These are phyloP conservation scores for Antitype chi DNA, from an alignment of 2,888 invertebrate species.

Conservation along the genomic window DNA sequence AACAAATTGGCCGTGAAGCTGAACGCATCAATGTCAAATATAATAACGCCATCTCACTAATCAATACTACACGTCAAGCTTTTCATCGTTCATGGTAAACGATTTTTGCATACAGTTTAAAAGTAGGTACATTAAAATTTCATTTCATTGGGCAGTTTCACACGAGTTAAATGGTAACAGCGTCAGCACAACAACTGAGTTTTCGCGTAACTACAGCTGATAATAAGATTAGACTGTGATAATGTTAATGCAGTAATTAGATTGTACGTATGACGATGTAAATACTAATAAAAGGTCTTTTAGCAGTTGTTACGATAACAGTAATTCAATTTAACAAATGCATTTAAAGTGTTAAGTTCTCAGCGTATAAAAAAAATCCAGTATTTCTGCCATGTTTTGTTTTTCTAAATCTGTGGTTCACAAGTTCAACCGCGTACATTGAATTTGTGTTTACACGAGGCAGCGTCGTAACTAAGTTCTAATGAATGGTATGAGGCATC, in stretches of 20 bases:
- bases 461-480: constrained; percentile 58
- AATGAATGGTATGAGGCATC: constrained; percentile 65
- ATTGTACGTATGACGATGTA: constrained; percentile 61
- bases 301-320: constrained; percentile 40
- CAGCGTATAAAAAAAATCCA: constrained; percentile 17
- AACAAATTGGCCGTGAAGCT: constrained; percentile 54
- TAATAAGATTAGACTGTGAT: constrained; percentile 65
- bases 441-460: constrained; percentile 52
- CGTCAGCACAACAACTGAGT: constrained; percentile 54
- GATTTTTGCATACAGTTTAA: constrained; percentile 19
- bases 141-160: constrained; percentile 28
- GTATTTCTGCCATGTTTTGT: constrained; percentile 25
- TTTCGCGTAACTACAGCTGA: constrained; percentile 59
- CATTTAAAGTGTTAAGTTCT: constrained; percentile 15
- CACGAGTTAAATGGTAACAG: constrained; percentile 34
- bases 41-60: constrained; percentile 40
- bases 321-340: constrained; percentile 51
- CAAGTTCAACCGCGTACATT: constrained; percentile 39
- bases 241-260: constrained; percentile 68
- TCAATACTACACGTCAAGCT: constrained; percentile 39
- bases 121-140: constrained; percentile 24
- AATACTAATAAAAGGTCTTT: constrained; percentile 60
- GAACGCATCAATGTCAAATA: constrained; percentile 54
- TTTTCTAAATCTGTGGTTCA: constrained; percentile 38
- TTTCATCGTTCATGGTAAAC: constrained; percentile 33